Evolutionary conservation across 2,888 invertebrate species (phyloP).

Genomic region (Lamproptera curius): DNA sequence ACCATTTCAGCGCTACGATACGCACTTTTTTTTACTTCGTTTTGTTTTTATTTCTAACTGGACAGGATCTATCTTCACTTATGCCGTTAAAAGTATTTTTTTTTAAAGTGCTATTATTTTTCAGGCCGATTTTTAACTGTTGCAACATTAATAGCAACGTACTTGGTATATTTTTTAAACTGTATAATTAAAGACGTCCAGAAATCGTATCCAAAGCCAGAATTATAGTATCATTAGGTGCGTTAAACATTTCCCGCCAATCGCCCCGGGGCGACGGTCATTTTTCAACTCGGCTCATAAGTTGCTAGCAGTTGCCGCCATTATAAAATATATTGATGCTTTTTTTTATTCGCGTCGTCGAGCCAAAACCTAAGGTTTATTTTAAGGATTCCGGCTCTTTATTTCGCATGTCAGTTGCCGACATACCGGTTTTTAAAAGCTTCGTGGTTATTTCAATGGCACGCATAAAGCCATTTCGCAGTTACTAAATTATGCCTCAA

Average conservation of each 20-base stretch:
- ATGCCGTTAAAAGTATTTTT: too few species aligned
- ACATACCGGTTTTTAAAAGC: neutral
- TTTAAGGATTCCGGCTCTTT: neutral
- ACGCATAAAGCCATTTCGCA: too few species aligned
- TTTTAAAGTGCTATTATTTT: neutral
- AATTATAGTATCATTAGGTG: slow-evolving; percentile 12
- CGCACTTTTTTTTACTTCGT: neutral
- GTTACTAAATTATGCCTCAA: too few species aligned
- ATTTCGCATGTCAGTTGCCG: neutral
- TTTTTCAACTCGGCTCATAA: slow-evolving; percentile 39
- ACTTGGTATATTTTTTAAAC: neutral
- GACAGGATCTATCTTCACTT: neutral
- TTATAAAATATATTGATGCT: slow-evolving; percentile 56
- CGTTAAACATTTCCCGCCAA: slow-evolving; percentile 13
- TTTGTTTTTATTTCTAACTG: neutral
- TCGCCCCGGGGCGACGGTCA: slow-evolving; percentile 6
- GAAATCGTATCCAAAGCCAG: slow-evolving; percentile 4
- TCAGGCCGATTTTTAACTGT: neutral
- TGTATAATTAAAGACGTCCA: slow-evolving; percentile 13
- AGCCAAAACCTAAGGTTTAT: slow-evolving; percentile 43
- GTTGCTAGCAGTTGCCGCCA: slow-evolving; percentile 39
- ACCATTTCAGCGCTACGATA: neutral
- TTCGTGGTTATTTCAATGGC: too few species aligned
- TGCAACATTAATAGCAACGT: too few species aligned
- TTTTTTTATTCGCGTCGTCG: slow-evolving; percentile 45